These are phyloP conservation scores for Drosophila buzzatii DNA, from an alignment of 2,888 invertebrate species.

Conservation along the genomic window DNA sequence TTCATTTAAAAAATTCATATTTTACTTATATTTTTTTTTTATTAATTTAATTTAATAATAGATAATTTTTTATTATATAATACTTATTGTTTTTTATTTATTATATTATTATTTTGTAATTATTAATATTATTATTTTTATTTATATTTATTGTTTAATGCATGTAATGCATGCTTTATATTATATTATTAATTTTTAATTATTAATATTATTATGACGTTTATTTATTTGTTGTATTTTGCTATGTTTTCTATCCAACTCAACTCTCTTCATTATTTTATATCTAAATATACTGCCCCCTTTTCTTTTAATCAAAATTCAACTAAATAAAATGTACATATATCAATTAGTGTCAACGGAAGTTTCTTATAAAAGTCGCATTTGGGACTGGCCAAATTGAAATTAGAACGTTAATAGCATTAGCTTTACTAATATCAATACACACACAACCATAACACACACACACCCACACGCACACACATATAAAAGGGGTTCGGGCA, in stretches of 20 bases:
- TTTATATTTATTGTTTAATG: too few species aligned
- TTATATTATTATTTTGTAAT: too few species aligned
- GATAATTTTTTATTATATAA: too few species aligned
- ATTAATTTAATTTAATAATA: too few species aligned
- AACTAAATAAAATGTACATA: not conserved
- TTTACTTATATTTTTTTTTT: too few species aligned
- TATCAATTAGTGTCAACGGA: slow-evolving; percentile 44
- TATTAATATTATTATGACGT: not conserved
- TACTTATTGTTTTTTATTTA: too few species aligned
- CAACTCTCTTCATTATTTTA: not conserved
- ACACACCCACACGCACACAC: slow-evolving; percentile 1
- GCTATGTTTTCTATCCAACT: not conserved
- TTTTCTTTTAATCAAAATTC: not conserved
- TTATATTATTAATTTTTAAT: too few species aligned
- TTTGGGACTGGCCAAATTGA: slow-evolving; percentile 65
- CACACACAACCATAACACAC: slow-evolving; percentile 4
- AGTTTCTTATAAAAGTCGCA: slow-evolving; percentile 43
- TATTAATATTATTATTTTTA: too few species aligned
- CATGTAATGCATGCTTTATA: too few species aligned
- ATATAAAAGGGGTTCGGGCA: slow-evolving; percentile 16
- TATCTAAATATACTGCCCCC: not conserved
- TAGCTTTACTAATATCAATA: slow-evolving; percentile 51
- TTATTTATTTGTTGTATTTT: not conserved
- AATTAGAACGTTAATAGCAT: slow-evolving; percentile 69
- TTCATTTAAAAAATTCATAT: too few species aligned